Evolutionary conservation across 1,140 invertebrate genomes (phyloP).

Genomic region (Neocloeon triangulifer): DNA sequence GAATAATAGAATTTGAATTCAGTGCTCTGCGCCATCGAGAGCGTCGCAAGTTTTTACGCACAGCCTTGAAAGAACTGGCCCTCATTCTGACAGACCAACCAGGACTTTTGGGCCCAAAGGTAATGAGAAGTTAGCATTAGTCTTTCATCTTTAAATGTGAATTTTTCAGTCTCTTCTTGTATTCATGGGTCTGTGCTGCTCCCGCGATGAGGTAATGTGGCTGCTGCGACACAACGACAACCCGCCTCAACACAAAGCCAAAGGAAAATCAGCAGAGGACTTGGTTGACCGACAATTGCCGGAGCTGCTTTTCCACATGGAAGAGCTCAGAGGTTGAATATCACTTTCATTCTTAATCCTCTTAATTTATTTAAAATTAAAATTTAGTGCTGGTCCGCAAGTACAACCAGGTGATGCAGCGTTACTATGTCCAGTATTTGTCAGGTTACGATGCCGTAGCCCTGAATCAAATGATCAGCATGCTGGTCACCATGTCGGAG

Average conservation of each 20-base stretch:
- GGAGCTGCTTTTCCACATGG: conserved; percentile 94
- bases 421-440: conserved; percentile 95
- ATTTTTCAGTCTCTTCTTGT: conserved; percentile 59
- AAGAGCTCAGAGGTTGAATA: conserved; percentile 77
- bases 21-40: conserved; percentile 74
- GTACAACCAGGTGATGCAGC: conserved; percentile 90
- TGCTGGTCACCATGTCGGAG: conserved; percentile 56
- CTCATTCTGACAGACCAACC: conserved; percentile 94
- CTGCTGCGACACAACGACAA: conserved; percentile 88
- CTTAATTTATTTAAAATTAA: conserved; percentile 1
- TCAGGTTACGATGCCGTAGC: conserved; percentile 86
- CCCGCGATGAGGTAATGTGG: conserved; percentile 95
- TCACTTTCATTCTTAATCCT: conserved; percentile 1
- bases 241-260: conserved; percentile 64
- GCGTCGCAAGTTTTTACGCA: conserved; percentile 84
- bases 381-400: conserved; percentile 67
- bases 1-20: conserved; percentile 7
- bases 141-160: conserved; percentile 4
- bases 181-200: conserved; percentile 85
- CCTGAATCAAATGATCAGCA: conserved; percentile 78
- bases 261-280: conserved; percentile 70
- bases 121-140: too few relatives aligned
- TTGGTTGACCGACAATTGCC: conserved; percentile 84
- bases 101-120: conserved; percentile 85
- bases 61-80: conserved; percentile 84